These are phyloP conservation scores for Spongilla lacustris DNA, from an alignment of 37 sponge, comb jelly and placozoan species.

Conservation along the genomic window DNA sequence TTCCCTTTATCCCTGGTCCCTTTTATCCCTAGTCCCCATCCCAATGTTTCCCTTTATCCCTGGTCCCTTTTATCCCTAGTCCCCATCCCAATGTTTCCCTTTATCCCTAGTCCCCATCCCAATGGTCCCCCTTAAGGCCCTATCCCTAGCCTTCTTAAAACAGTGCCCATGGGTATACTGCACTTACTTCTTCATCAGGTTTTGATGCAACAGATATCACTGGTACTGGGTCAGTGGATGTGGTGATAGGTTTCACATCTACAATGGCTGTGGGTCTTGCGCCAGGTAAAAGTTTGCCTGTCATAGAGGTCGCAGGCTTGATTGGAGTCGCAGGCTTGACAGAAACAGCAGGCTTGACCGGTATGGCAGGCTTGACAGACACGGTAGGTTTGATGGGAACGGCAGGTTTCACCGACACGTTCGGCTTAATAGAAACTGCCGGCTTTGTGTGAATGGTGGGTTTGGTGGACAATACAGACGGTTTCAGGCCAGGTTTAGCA, in stretches of 20 bases:
- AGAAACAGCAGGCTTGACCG: not conserved
- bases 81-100: no score
- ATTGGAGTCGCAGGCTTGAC: not conserved
- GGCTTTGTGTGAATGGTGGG: not conserved
- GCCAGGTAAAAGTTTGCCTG: not conserved
- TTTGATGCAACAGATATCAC: not conserved
- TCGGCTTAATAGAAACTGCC: not conserved
- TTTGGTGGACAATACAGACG: not conserved
- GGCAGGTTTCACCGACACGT: not conserved
- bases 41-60: no score
- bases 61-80: no score
- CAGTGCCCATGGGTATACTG: no score
- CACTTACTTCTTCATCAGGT: not conserved
- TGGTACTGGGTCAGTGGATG: not conserved
- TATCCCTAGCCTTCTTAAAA: no score
- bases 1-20: no score
- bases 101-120: no score
- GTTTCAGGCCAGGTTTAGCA: not conserved
- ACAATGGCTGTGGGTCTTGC: not conserved
- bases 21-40: no score
- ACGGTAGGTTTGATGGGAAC: not conserved
- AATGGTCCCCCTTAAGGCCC: no score
- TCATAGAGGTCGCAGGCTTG: not conserved
- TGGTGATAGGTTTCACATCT: not conserved
- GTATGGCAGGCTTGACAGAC: not conserved